phyloP scores from a whole-genome alignment of 2,797 vertebrate genomes.

The Xyrichtys novacula region DNA sequence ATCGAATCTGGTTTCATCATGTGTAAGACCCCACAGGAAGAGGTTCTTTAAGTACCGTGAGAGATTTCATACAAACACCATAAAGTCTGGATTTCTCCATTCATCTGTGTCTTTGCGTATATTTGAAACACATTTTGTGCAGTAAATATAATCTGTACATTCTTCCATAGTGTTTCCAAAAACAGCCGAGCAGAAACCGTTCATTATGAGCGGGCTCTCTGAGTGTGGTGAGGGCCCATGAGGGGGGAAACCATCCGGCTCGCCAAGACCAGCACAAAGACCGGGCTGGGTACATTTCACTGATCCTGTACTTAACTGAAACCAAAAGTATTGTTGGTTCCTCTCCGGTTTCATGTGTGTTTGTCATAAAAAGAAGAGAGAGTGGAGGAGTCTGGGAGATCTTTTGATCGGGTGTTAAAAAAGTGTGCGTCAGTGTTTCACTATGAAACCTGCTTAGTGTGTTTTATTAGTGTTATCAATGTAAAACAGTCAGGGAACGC shows the following conservation, averaged over 20 bases:
- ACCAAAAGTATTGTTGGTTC: conserved; percentile 82
- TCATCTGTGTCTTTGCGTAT: not conserved
- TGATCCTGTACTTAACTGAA: conserved; percentile 75
- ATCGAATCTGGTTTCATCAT: conserved; percentile 11
- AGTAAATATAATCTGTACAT: conserved; percentile 60
- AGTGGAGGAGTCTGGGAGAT: conserved; percentile 21
- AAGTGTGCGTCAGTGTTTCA: conserved; percentile 4
- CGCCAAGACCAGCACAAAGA: conserved; percentile 66
- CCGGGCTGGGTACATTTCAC: conserved; percentile 53
- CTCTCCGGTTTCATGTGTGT: conserved; percentile 62
- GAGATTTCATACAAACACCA: not conserved
- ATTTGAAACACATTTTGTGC: conserved; percentile 31
- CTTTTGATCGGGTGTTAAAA: conserved; percentile 19
- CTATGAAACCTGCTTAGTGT: conserved; percentile 16
- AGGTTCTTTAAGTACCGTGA: not conserved
- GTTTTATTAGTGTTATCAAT: conserved; percentile 24
- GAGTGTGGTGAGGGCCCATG: conserved; percentile 56
- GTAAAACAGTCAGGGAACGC: too few species aligned
- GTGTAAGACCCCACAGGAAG: conserved; percentile 10
- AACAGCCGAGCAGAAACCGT: conserved; percentile 56
- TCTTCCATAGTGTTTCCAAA: conserved; percentile 59
- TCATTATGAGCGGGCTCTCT: conserved; percentile 63
- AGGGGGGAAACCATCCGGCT: conserved; percentile 61
- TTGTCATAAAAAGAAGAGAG: conserved; percentile 40
- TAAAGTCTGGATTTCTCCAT: conserved; percentile 11